These are phyloP conservation scores for Athalia cordata DNA, from an alignment of 2,888 invertebrate genomes.

Conservation along the genomic window DNA sequence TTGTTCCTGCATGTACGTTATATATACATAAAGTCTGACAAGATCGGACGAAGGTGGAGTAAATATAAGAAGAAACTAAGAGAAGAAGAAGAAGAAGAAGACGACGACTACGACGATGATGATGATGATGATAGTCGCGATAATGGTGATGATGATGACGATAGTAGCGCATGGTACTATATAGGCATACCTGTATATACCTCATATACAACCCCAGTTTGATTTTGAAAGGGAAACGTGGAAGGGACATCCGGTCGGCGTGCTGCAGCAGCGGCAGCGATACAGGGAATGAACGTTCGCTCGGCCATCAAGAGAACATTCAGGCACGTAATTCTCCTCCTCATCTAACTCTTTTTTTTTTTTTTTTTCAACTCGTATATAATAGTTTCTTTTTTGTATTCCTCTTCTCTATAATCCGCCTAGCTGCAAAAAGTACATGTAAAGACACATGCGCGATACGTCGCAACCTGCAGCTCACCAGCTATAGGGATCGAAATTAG, in stretches of 20 bases:
- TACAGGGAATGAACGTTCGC: background rate
- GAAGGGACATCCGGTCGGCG: constrained; percentile 60
- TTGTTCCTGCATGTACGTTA: background rate
- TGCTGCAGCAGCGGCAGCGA: constrained; percentile 46
- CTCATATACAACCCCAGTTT: constrained; percentile 53
- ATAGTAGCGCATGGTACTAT: background rate
- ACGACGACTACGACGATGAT: constrained; percentile 58
- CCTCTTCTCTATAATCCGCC: too few relatives aligned
- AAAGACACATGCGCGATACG: too few relatives aligned
- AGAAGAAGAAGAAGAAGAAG: constrained; percentile 9
- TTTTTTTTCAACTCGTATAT: background rate
- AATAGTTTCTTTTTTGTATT: background rate
- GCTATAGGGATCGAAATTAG: too few relatives aligned
- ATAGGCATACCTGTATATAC: background rate
- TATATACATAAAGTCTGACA: background rate
- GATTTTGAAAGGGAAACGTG: constrained; percentile 48
- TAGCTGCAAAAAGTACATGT: too few relatives aligned
- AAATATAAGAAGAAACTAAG: background rate
- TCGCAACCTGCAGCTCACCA: too few relatives aligned
- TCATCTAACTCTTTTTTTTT: background rate
- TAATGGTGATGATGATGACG: constrained; percentile 26
- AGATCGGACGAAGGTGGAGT: background rate
- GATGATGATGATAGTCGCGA: constrained; percentile 53
- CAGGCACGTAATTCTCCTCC: constrained; percentile 49
- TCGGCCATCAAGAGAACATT: constrained; percentile 53